These are phyloP conservation scores for Drosophila varians DNA, from an alignment of 1,140 invertebrate species.

Conservation along the genomic window DNA sequence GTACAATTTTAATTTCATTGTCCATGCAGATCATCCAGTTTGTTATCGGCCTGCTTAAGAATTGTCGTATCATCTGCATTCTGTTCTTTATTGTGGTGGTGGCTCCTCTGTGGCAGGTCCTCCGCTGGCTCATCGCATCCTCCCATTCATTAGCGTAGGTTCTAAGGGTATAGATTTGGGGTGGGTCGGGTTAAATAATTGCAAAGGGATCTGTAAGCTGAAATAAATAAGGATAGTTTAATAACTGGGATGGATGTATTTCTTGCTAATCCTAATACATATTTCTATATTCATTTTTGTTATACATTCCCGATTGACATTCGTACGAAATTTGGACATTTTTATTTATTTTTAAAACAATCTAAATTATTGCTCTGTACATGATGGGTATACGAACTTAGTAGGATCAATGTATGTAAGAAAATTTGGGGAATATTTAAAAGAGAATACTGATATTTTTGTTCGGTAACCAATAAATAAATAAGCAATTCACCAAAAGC, in stretches of 20 bases:
- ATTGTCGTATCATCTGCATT: constrained; percentile 74
- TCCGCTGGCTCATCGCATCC: constrained; percentile 57
- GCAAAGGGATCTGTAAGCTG: not conserved
- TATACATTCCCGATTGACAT: not conserved
- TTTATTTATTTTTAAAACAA: not conserved
- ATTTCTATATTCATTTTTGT: not conserved
- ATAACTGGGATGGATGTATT: not conserved
- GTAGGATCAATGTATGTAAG: no score
- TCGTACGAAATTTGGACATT: not conserved
- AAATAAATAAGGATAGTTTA: no score
- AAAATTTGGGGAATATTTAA: no score
- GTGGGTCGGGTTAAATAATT: not conserved
- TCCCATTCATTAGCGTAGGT: constrained; percentile 39
- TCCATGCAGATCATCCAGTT: constrained; percentile 54
- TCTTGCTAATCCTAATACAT: not conserved
- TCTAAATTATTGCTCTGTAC: not conserved
- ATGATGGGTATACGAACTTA: no score
- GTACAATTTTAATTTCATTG: constrained; percentile 64
- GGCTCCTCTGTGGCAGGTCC: constrained; percentile 54
- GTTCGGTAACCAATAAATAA: constrained; percentile 9
- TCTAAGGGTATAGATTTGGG: constrained; percentile 2
- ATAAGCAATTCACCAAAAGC: constrained; percentile 19
- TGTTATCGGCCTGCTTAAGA: constrained; percentile 68
- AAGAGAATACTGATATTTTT: constrained; percentile 35
- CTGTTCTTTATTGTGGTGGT: constrained; percentile 61